Evolutionary conservation across 2,113 vertebrate species (phyloP).

Genomic region (Neolamprologus sp.): DNA sequence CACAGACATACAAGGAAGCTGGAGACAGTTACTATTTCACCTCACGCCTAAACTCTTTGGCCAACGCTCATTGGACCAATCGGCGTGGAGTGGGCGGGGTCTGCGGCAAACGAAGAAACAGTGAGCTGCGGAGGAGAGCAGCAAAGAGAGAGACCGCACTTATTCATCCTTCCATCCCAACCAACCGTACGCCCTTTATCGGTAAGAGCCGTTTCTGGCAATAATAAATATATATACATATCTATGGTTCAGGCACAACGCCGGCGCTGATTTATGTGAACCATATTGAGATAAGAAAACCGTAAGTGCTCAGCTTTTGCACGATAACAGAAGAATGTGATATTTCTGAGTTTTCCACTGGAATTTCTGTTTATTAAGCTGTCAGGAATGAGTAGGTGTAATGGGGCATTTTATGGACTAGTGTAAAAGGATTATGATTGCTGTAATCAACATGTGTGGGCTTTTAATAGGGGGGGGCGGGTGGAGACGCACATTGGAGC

Average conservation of each 20-base stretch:
- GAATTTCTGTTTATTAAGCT: not conserved
- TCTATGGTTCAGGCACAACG: not conserved
- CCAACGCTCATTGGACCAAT: constrained; percentile 48
- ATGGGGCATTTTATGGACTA: not conserved
- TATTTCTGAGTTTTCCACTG: not conserved
- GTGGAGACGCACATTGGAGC: constrained; percentile 1
- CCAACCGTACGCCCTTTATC: not conserved
- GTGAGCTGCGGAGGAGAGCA: constrained; percentile 56
- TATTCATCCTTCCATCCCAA: not conserved
- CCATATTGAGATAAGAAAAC: not conserved
- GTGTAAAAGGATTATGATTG: not conserved
- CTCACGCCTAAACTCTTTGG: not conserved
- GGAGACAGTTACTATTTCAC: accelerated
- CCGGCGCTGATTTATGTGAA: not conserved
- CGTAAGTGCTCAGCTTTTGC: not conserved
- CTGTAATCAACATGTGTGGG: constrained; percentile 46
- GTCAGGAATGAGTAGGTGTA: not conserved
- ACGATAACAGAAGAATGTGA: not conserved
- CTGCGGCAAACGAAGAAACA: constrained; percentile 37
- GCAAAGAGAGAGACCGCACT: constrained; percentile 21
- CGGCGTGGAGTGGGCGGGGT: constrained; percentile 42
- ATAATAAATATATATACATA: not conserved
- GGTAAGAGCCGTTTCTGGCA: constrained; percentile 54
- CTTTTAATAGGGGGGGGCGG: not conserved
- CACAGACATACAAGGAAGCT: not conserved